Evolutionary conservation across 37 sponge, comb jelly and placozoan species (phyloP).

Genomic region (Agelas oroides): DNA sequence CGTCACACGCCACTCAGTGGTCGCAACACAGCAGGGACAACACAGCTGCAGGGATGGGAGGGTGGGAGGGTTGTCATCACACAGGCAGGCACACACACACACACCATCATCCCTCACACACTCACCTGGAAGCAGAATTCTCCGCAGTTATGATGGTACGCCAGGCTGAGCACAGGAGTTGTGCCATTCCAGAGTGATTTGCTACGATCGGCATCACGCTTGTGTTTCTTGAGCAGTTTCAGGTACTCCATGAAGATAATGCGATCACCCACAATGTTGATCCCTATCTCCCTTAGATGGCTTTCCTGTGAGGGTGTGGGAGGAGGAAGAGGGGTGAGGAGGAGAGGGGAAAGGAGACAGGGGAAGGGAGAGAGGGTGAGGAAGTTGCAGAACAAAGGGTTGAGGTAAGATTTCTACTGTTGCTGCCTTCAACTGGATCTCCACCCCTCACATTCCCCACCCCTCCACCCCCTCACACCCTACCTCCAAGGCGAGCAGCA

Average conservation of each 20-base stretch:
- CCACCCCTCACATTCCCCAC: too few relatives aligned
- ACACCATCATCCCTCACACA: background rate
- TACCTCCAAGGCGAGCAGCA: conserved; percentile 73
- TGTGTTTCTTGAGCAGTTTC: conserved; percentile 86
- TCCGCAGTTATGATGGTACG: conserved; percentile 76
- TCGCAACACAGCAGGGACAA: conserved; percentile 81
- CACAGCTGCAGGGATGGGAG: conserved; percentile 26
- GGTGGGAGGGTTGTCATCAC: background rate
- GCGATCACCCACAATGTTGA: conserved; percentile 75
- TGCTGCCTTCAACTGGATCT: too few relatives aligned
- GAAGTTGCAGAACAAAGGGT: too few relatives aligned
- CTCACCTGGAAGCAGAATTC: conserved; percentile 70
- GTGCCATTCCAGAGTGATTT: conserved; percentile 80
- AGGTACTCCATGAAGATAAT: conserved; percentile 82
- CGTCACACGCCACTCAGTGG: conserved; percentile 85
- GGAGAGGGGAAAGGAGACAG: too few relatives aligned
- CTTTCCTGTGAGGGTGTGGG: conserved; percentile 24
- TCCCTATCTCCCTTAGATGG: conserved; percentile 82
- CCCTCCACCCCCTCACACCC: background rate
- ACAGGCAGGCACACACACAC: background rate
- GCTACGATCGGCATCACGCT: conserved; percentile 82
- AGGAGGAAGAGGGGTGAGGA: too few relatives aligned
- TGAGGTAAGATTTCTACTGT: too few relatives aligned
- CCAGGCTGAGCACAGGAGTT: conserved; percentile 74
- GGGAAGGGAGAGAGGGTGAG: too few relatives aligned